These are phyloP conservation scores for Drosophila prostipennis DNA, from an alignment of 2,888 invertebrate species.

Conservation along the genomic window DNA sequence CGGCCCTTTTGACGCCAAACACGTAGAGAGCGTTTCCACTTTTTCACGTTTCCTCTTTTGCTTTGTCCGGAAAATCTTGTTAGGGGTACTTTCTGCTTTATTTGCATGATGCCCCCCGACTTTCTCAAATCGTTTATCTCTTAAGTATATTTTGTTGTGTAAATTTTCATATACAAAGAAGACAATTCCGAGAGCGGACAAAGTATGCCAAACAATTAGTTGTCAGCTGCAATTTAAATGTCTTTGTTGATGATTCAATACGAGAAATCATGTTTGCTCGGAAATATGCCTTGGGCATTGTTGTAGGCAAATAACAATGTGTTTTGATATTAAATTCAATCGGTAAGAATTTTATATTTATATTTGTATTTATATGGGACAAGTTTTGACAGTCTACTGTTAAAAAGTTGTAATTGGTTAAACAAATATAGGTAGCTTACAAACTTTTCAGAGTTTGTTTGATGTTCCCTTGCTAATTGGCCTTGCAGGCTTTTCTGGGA, in stretches of 20 bases:
- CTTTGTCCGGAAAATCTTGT: constrained; percentile 71
- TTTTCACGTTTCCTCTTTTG: constrained; percentile 52
- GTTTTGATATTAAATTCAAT: constrained; percentile 5
- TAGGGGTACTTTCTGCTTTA: constrained; percentile 54
- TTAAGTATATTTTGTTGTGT: constrained; percentile 72
- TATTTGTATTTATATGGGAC: constrained; percentile 1
- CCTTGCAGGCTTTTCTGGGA: too few species aligned
- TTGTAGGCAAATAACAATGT: constrained; percentile 1
- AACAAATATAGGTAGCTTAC: constrained; percentile 12
- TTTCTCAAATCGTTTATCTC: constrained; percentile 70
- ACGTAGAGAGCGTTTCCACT: constrained; percentile 60
- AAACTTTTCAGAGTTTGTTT: not conserved
- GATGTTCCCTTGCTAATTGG: not conserved
- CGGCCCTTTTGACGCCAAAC: constrained; percentile 76
- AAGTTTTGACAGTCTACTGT: not conserved
- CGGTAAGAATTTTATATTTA: constrained; percentile 4
- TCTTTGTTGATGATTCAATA: constrained; percentile 21
- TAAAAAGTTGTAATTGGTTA: constrained; percentile 15
- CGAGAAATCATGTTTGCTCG: constrained; percentile 23
- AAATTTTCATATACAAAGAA: constrained; percentile 72
- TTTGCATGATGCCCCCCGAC: constrained; percentile 34
- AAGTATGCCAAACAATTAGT: constrained; percentile 50
- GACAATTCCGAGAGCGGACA: constrained; percentile 46
- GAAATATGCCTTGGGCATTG: constrained; percentile 9
- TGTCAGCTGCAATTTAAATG: constrained; percentile 32